These are phyloP conservation scores for Gryon sp. DNA, from an alignment of 1,140 invertebrate species.

Conservation along the genomic window DNA sequence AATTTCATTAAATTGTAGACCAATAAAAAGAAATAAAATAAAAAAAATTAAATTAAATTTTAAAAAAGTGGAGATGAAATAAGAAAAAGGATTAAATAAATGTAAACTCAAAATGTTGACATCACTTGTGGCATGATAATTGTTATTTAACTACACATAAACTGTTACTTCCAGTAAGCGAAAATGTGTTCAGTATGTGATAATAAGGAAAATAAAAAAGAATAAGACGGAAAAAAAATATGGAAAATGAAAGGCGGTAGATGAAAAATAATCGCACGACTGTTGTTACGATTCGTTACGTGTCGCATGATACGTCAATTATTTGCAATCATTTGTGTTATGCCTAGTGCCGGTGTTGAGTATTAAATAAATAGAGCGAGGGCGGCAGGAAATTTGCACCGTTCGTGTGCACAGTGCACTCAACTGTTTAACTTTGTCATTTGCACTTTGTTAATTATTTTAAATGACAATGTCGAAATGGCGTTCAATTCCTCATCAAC, in stretches of 20 bases:
- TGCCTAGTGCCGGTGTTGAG: constrained; percentile 38
- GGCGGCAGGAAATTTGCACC: constrained; percentile 51
- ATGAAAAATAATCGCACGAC: constrained; percentile 40
- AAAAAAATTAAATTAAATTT: too few species aligned
- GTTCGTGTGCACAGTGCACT: constrained; percentile 27
- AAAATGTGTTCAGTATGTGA: too few species aligned
- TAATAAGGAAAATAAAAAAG: constrained; percentile 3
- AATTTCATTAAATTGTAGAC: too few species aligned
- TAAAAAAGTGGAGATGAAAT: too few species aligned
- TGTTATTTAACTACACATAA: too few species aligned
- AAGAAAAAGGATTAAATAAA: too few species aligned
- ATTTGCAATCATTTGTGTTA: constrained; percentile 51
- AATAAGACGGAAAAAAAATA: constrained; percentile 9
- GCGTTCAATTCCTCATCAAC: not conserved
- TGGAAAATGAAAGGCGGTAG: constrained; percentile 21
- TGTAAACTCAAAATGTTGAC: too few species aligned
- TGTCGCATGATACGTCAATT: constrained; percentile 53
- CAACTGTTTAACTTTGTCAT: constrained; percentile 35
- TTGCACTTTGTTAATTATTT: constrained; percentile 48
- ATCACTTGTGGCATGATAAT: too few species aligned
- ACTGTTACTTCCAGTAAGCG: too few species aligned
- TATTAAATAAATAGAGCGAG: constrained; percentile 62
- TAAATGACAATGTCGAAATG: constrained; percentile 25
- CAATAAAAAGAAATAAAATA: too few species aligned
- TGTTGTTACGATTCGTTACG: constrained; percentile 37